Conservation (phyloP, 2,888 invertebrate genomes). For the Aporophyla nigra region DNA sequence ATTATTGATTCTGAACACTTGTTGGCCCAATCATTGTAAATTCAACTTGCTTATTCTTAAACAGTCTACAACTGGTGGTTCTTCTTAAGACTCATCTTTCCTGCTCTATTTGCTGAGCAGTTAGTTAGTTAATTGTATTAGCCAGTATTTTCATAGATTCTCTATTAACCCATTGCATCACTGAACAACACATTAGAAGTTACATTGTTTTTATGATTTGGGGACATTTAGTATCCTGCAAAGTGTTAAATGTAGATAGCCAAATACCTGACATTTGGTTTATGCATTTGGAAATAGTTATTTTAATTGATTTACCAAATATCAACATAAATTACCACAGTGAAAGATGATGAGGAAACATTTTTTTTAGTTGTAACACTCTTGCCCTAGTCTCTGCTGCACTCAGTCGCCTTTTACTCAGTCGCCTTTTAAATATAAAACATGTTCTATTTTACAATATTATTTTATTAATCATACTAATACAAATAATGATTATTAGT, state of each 20-base stretch:
- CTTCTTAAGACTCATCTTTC: not conserved
- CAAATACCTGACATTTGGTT: not conserved
- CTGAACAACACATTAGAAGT: too few species aligned
- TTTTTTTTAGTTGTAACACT: slow-evolving; percentile 3
- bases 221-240: too few species aligned
- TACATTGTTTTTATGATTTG: too few species aligned
- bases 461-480: not conserved
- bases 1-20: not conserved
- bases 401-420: not conserved
- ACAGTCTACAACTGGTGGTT: not conserved
- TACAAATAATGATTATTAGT: not conserved
- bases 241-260: not conserved
- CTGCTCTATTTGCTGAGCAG: not conserved
- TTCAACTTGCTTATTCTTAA: not conserved
- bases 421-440: not conserved
- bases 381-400: not conserved
- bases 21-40: not conserved
- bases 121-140: not conserved
- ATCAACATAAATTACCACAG: slow-evolving; percentile 4
- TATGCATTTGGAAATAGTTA: not conserved
- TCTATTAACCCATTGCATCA: too few species aligned
- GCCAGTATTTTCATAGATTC: not conserved
- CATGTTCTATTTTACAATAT: slow-evolving; percentile 7
- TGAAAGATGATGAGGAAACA: slow-evolving; percentile 28
- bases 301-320: slow-evolving; percentile 16